Percentiles rank a stretch among this genome's conserved stretches.
phyloP scores from a whole-genome alignment of 2,797 vertebrate genomes.

The Aulostomus chinensis region DNA sequence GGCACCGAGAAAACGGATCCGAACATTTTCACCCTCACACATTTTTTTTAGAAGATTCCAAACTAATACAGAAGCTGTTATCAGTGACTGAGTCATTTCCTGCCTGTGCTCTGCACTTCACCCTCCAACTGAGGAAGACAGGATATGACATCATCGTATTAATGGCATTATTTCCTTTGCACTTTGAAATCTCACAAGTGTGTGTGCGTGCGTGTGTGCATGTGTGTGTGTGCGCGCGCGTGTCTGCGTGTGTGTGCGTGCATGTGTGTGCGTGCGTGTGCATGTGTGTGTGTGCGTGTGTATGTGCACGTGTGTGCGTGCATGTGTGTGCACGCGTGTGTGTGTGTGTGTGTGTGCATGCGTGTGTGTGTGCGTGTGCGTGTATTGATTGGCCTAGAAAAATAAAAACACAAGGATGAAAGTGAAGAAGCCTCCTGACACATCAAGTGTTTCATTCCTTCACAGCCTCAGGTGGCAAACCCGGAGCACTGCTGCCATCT shows the following conservation, averaged over 20 bases:
- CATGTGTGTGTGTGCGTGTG: not conserved
- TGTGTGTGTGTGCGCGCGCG: not conserved
- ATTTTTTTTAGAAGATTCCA: too few species aligned
- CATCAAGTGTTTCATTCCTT: slow-evolving; percentile 37
- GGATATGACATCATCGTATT: slow-evolving; percentile 43
- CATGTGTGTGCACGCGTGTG: not conserved
- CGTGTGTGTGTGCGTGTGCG: too few species aligned
- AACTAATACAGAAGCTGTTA: not conserved
- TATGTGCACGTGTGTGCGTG: not conserved
- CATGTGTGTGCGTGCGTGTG: not conserved
- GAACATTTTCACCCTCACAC: too few species aligned
- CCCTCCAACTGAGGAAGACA: too few species aligned
- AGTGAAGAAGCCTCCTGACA: too few species aligned
- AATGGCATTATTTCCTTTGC: slow-evolving; percentile 39
- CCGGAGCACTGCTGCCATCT: slow-evolving; percentile 77
- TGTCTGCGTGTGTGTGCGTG: not conserved
- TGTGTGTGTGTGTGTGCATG: too few species aligned
- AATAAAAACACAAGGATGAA: too few species aligned
- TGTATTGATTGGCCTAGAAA: too few species aligned
- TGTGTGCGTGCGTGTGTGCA: not conserved
- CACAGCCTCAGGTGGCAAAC: slow-evolving; percentile 29
- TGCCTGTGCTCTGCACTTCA: too few species aligned
- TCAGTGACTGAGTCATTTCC: slow-evolving; percentile 48
- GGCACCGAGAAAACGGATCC: too few species aligned
- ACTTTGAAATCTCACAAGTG: slow-evolving; percentile 1